Base-by-base conservation (phyloP, 1,140 invertebrate species). In the Formica exsecta region DNA sequence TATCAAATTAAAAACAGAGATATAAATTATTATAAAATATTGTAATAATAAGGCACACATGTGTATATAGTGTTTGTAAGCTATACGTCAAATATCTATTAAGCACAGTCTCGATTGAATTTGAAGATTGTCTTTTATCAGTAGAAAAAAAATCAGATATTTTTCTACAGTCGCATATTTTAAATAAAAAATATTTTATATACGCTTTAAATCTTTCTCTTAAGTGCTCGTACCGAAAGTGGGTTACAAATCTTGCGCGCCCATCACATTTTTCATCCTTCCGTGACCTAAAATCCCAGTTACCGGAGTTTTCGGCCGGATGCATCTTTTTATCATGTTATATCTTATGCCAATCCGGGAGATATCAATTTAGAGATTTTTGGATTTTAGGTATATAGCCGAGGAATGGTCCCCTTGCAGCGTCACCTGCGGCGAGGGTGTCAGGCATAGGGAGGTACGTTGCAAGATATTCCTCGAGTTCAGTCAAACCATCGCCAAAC, bases 391-490 rank as follows among this genome's bases (percentile, higher is more conserved):
- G 91, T 98, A 97, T 93, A 96, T 97, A 65, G 95, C 96, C 16
- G 96, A 97, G 51, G 97, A 98, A 76, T 99, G 98, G 98, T 97
- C 98, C 11, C 96, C 97, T 4, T 99, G 99, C 95, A 98, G 97
- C 89, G 97, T 97, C 0, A 97, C 97, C 0, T 99, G 98, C 93
- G 98, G 98, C 0, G 97, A 98, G 93, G 99, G 98, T 0, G 96
- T 97, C 51, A 96, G 97, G 13, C 97, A 97, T 80, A 96, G 98
- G 7, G 96, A 97, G 89, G 98, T 98, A 1, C 96, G 97, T 81
- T 99, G 98, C 95, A 99, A 99, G 96, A 98, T 99, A 89, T 99
- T 98, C 94, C 95, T 99, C 62, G 98, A 99, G 94, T 98, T 98
- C 92, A 98, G 98, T 62, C 96, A 97, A 80, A 98, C 98, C 0